Evolutionary conservation across 2,113 vertebrate species (phyloP).

Genomic region (Paedocypris sp.): DNA sequence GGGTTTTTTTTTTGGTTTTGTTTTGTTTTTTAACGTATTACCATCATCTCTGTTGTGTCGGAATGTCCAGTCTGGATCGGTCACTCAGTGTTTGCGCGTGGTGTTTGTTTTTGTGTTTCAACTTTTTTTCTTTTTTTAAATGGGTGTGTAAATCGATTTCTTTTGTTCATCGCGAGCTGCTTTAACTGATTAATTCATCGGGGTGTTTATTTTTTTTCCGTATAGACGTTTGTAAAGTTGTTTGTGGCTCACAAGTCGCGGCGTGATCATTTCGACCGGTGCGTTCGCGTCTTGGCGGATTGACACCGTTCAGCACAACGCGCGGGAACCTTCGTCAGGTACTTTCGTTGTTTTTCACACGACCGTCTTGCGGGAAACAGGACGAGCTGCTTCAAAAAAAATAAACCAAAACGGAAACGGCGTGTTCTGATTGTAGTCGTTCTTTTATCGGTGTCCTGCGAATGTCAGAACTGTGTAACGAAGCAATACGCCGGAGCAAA

Average conservation of each 20-base stretch:
- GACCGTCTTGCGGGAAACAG: slow-evolving; percentile 40
- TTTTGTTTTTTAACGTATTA: too few relatives aligned
- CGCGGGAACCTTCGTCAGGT: neutral
- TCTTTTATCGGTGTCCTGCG: slow-evolving; percentile 47
- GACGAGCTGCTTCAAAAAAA: slow-evolving; percentile 50
- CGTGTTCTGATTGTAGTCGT: slow-evolving; percentile 57
- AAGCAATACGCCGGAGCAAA: slow-evolving; percentile 56
- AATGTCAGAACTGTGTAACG: slow-evolving; percentile 54
- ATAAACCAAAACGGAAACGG: slow-evolving; percentile 29
- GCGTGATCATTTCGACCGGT: too few relatives aligned
- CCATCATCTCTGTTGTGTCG: slow-evolving; percentile 41
- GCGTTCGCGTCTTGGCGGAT: too few relatives aligned
- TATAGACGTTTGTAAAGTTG: too few relatives aligned
- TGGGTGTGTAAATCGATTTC: slow-evolving; percentile 40
- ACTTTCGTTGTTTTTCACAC: slow-evolving; percentile 11
- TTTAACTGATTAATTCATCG: slow-evolving; percentile 42
- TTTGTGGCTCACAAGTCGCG: too few relatives aligned
- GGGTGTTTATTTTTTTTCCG: too few relatives aligned
- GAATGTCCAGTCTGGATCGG: slow-evolving; percentile 49
- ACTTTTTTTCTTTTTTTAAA: slow-evolving; percentile 54
- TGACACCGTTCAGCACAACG: slow-evolving; percentile 21
- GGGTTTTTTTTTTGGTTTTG: too few relatives aligned
- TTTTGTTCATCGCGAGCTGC: slow-evolving; percentile 38
- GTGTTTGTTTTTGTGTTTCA: slow-evolving; percentile 48
- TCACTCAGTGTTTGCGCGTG: too few relatives aligned